Percentiles rank a stretch among this genome's conserved stretches.
Evolutionary conservation across 2,113 vertebrate species (phyloP).

Genomic region (Erpornis zantholeuca): DNA sequence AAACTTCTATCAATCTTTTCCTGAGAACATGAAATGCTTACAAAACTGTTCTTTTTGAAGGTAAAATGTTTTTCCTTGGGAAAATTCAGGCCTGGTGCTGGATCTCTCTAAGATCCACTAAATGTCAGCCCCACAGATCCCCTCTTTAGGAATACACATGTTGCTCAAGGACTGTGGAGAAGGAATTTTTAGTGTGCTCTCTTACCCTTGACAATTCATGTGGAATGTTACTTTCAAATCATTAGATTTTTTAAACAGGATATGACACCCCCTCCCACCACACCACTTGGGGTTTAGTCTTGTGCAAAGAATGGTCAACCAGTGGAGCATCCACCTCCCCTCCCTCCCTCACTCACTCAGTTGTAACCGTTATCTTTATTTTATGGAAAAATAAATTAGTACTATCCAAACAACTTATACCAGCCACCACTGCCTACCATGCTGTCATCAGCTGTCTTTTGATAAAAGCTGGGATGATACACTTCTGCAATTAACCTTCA

Average conservation of each 20-base stretch:
- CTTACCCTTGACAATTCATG: background rate
- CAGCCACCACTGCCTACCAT: fast-evolving
- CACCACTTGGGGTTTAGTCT: background rate
- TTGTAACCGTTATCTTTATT: background rate
- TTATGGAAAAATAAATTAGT: background rate
- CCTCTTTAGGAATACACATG: background rate
- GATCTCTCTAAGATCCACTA: no score
- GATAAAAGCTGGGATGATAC: background rate
- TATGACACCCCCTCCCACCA: background rate
- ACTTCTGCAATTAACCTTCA: background rate
- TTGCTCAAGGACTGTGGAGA: background rate
- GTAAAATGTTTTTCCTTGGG: no score
- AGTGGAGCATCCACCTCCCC: background rate
- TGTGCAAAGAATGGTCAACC: background rate
- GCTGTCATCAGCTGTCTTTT: background rate
- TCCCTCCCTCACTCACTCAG: background rate
- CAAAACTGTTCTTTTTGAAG: no score
- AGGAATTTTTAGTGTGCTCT: background rate
- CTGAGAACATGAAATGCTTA: no score
- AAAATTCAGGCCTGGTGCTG: no score
- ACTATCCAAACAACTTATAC: background rate
- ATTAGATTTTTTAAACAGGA: background rate
- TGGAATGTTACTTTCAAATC: background rate
- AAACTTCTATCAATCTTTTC: no score
- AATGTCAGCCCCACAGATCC: no score